A percentile compares a stretch with the other conserved stretches of the same genome.
phyloP scores from a whole-genome alignment of 2,797 vertebrate genomes.

The Pseudochirops cupreus region DNA sequence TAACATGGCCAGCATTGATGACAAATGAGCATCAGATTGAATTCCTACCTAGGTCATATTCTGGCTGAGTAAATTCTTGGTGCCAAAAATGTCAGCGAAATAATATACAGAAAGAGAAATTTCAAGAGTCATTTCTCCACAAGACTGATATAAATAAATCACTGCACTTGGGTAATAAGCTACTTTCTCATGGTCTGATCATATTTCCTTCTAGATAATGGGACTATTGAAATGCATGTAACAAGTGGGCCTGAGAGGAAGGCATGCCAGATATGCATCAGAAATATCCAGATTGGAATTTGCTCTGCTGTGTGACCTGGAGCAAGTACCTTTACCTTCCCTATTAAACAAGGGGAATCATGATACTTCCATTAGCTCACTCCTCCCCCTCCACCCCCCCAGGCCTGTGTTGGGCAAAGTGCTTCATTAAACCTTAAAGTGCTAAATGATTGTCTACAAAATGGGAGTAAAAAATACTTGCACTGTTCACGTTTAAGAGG shows the following conservation, averaged over 20 bases:
- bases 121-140: neutral
- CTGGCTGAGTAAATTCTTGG: conserved; percentile 48
- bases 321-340: neutral
- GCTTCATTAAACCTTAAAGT: neutral
- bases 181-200: neutral
- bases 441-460: neutral
- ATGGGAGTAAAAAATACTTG: neutral
- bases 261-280: neutral
- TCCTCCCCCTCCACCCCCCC: too few species aligned
- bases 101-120: neutral
- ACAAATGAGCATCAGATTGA: conserved; percentile 51
- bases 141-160: neutral
- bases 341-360: neutral
- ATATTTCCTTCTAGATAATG: neutral
- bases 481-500: neutral
- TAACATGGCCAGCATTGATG: neutral
- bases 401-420: neutral
- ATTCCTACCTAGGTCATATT: conserved; percentile 25
- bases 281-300: neutral
- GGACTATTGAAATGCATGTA: neutral
- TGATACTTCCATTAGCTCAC: neutral
- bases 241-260: neutral
- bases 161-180: neutral
- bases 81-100: neutral
- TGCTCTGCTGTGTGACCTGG: neutral